These are phyloP conservation scores for Drosophila suboccidentalis DNA, from an alignment of 2,888 invertebrate genomes.

Conservation along the genomic window DNA sequence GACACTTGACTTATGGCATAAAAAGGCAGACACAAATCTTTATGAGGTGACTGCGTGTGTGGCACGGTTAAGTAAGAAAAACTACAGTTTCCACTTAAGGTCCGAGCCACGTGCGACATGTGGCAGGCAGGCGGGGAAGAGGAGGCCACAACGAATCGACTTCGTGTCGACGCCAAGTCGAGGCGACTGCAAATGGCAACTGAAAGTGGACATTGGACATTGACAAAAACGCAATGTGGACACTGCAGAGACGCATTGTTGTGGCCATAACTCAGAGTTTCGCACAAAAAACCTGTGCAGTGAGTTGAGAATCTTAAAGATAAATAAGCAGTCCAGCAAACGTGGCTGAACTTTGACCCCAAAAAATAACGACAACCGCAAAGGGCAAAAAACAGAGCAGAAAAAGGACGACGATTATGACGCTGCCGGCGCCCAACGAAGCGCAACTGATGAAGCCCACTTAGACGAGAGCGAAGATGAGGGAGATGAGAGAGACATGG, in stretches of 20 bases:
- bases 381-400: conserved; percentile 35
- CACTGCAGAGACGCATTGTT: conserved; percentile 77
- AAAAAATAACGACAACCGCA: conserved; percentile 47
- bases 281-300: conserved; percentile 72
- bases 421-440: conserved; percentile 69
- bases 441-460: conserved; percentile 84
- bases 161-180: conserved; percentile 37
- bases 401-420: conserved; percentile 71
- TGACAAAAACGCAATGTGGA: conserved; percentile 76
- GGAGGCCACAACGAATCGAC: conserved; percentile 11
- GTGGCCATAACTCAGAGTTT: conserved; percentile 75
- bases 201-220: conserved; percentile 82
- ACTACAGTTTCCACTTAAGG: conserved; percentile 81
- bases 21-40: conserved; percentile 80
- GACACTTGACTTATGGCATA: conserved; percentile 79
- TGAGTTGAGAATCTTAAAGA: conserved; percentile 83
- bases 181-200: conserved; percentile 71
- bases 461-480: conserved; percentile 49
- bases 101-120: conserved; percentile 52
- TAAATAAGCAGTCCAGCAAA: conserved; percentile 72
- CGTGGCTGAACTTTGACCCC: conserved; percentile 82
- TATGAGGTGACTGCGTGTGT: conserved; percentile 62
- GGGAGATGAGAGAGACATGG: conserved; percentile 4
- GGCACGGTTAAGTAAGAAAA: conserved; percentile 78
- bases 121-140: conserved; percentile 12